phyloP scores from a whole-genome alignment of 2,113 vertebrate genomes.

The Macaca nemestrina region DNA sequence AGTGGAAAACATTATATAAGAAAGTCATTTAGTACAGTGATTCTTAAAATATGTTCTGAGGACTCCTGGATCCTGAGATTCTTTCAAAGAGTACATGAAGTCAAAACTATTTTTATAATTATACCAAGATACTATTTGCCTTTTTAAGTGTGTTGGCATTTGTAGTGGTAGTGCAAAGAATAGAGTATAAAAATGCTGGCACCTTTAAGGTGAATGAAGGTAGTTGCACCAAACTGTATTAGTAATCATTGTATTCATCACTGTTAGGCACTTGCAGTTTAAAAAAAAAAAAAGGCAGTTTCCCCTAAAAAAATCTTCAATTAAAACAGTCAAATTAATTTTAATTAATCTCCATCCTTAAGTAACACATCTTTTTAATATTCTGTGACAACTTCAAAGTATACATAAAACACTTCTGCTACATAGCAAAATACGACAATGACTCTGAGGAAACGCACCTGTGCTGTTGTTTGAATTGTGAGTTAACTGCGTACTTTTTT shows the following conservation, averaged over 20 bases:
- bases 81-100: not conserved
- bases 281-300: not conserved
- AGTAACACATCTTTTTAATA: not conserved
- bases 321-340: not conserved
- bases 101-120: slow-evolving; percentile 2
- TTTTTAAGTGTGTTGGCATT: slow-evolving; percentile 28
- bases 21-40: not conserved
- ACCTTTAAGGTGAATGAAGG: not conserved
- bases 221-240: not conserved
- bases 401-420: not conserved
- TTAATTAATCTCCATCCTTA: not conserved
- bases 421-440: not conserved
- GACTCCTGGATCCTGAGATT: not conserved
- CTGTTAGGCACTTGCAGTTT: not conserved
- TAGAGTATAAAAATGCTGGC: not conserved
- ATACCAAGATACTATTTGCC: not conserved
- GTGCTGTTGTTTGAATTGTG: not conserved
- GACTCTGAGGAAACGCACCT: not conserved
- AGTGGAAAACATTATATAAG: not conserved
- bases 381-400: not conserved
- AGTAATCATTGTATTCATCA: not conserved
- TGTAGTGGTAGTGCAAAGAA: not conserved
- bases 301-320: not conserved
- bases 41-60: not conserved
- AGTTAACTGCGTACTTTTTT: not conserved